phyloP scores from a whole-genome alignment of 2,888 invertebrate species.

The Cyclophora punctaria region DNA sequence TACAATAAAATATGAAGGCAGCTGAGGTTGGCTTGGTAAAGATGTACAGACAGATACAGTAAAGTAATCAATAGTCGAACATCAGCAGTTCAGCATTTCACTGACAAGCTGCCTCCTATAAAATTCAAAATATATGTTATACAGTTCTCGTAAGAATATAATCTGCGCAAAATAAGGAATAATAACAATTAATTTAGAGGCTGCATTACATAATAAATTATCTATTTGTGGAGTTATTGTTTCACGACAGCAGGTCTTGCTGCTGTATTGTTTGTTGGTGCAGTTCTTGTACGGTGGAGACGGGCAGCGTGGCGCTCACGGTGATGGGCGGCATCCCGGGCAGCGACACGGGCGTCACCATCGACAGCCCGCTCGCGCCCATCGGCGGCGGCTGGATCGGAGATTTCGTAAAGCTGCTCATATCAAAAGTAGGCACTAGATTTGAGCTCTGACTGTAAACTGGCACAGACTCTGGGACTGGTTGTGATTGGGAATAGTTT shows the following conservation, averaged over 20 bases:
- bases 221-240: constrained; percentile 18
- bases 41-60: not conserved
- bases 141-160: not conserved
- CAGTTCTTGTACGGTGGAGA: constrained; percentile 74
- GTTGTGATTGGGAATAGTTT: constrained; percentile 51
- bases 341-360: constrained; percentile 81
- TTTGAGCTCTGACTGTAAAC: constrained; percentile 28
- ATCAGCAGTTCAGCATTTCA: constrained; percentile 4
- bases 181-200: constrained; percentile 27
- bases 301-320: constrained; percentile 82
- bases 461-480: constrained; percentile 3
- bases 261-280: constrained; percentile 62
- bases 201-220: constrained; percentile 7
- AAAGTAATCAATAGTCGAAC: not conserved
- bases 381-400: constrained; percentile 51
- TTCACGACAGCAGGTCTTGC: constrained; percentile 63
- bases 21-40: constrained; percentile 19
- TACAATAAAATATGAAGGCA: constrained; percentile 39
- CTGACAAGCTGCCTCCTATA: constrained; percentile 13
- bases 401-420: constrained; percentile 52
- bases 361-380: constrained; percentile 48
- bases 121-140: constrained; percentile 13
- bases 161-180: constrained; percentile 16
- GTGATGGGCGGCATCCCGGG: constrained; percentile 88
- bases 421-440: constrained; percentile 62